Conservation (phyloP, 2,113 vertebrate genomes). For the Tapirus terrestris region DNA sequence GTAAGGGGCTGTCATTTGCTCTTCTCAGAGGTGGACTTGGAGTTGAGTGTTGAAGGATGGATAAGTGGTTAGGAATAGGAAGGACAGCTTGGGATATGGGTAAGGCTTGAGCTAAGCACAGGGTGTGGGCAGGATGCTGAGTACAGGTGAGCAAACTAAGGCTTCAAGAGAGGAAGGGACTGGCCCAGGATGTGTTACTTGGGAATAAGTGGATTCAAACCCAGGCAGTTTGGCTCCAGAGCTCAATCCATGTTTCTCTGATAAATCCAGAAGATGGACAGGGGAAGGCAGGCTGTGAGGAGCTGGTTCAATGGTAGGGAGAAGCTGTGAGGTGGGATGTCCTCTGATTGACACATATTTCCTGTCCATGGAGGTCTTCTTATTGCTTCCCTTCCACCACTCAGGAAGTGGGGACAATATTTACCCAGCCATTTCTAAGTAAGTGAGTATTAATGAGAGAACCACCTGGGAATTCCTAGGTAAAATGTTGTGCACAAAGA, state of each 20-base stretch:
- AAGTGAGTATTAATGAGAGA: conserved; percentile 52
- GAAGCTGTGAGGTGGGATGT: background rate
- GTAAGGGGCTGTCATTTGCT: background rate
- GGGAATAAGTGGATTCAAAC: background rate
- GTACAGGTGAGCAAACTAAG: background rate
- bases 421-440: background rate
- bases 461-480: conserved; percentile 48
- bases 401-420: background rate
- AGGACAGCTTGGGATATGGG: background rate
- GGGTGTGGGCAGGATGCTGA: background rate
- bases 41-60: background rate
- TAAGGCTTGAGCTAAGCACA: background rate
- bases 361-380: background rate
- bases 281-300: background rate
- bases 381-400: background rate
- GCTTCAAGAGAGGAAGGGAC: background rate
- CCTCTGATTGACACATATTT: background rate
- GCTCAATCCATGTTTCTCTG: background rate
- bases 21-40: background rate
- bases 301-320: background rate
- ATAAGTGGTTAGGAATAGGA: background rate
- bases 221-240: background rate
- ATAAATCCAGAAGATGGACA: background rate
- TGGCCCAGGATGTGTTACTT: background rate
- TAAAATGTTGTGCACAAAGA: conserved; percentile 57